These are phyloP conservation scores for Drosophila obscura DNA, from an alignment of 1,140 invertebrate genomes.

Conservation along the genomic window DNA sequence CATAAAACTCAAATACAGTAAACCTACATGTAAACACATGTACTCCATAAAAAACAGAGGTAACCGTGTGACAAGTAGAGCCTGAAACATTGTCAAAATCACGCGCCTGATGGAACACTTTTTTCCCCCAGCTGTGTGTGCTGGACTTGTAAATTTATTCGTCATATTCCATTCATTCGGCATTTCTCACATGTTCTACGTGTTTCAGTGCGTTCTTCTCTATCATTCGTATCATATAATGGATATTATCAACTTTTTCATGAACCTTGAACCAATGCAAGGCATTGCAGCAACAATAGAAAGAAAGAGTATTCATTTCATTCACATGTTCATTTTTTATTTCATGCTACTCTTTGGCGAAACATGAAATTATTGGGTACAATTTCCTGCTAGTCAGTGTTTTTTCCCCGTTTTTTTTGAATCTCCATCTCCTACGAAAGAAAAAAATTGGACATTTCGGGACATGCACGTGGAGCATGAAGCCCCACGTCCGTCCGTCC, in stretches of 20 bases:
- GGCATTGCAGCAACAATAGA: too few species aligned
- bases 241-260: constrained; percentile 47
- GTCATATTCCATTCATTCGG: constrained; percentile 51
- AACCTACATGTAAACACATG: too few species aligned
- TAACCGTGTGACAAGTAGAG: neutral
- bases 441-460: neutral
- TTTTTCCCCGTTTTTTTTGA: neutral
- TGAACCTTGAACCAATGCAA: constrained; percentile 3
- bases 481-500: neutral
- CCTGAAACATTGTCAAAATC: constrained; percentile 71
- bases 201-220: constrained; percentile 10
- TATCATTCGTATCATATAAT: neutral
- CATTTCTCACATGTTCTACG: constrained; percentile 32
- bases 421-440: neutral
- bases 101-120: constrained; percentile 63
- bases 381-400: constrained; percentile 7
- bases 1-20: too few species aligned
- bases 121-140: constrained; percentile 10
- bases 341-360: neutral
- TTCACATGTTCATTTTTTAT: neutral
- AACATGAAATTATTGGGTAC: constrained; percentile 34
- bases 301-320: constrained; percentile 11
- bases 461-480: too few species aligned
- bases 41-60: constrained; percentile 13
- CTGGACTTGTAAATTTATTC: constrained; percentile 67